phyloP scores from a whole-genome alignment of 1,140 invertebrate genomes.

The Euura lappo region DNA sequence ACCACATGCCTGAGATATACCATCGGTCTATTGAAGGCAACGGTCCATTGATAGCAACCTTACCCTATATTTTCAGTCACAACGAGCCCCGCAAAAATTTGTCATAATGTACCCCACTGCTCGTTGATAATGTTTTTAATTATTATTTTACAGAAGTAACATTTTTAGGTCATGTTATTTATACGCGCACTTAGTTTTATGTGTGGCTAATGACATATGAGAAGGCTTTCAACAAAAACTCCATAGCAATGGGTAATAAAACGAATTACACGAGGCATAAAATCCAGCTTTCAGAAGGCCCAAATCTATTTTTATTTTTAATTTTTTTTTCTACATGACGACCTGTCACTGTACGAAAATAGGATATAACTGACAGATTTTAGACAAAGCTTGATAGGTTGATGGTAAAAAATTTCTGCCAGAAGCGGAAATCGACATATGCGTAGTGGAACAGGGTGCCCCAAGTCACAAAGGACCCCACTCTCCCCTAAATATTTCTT shows the following conservation, averaged over 20 bases:
- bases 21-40: no score
- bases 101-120: neutral
- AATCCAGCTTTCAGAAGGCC: neutral
- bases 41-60: no score
- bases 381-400: neutral
- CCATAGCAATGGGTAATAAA: neutral
- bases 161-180: neutral
- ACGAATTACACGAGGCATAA: neutral
- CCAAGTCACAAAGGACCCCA: no score
- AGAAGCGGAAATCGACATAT: no score
- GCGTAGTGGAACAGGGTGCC: no score
- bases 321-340: neutral
- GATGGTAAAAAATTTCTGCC: neutral
- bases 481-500: no score
- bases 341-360: neutral
- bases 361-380: neutral
- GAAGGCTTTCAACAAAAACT: neutral
- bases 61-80: neutral
- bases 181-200: neutral
- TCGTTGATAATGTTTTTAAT: neutral
- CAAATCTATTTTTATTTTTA: neutral
- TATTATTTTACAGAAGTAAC: no score
- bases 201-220: neutral
- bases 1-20: no score
- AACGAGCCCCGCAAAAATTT: neutral